Evolutionary conservation across 2,113 vertebrate genomes (phyloP).

Genomic region (Chlamydotis undulata): DNA sequence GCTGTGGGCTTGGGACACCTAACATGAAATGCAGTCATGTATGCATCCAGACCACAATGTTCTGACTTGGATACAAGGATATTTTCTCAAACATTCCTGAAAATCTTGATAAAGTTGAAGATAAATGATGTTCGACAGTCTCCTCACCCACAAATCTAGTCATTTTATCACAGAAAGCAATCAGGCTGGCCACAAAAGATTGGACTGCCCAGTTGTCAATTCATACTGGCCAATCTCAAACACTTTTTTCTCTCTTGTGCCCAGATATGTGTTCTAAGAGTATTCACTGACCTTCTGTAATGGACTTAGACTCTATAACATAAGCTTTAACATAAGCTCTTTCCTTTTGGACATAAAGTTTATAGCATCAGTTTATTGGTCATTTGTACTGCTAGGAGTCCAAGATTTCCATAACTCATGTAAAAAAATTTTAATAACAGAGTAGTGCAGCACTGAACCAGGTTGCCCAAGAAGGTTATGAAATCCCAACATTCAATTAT

Average conservation of each 20-base stretch:
- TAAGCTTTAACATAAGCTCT: not conserved
- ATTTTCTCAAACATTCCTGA: not conserved
- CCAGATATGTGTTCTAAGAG: not conserved
- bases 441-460: not conserved
- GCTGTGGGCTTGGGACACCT: not conserved
- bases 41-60: not conserved
- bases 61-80: not conserved
- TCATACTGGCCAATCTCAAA: not conserved
- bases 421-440: not conserved
- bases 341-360: not conserved
- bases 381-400: not conserved
- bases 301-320: not conserved
- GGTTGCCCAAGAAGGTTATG: not conserved
- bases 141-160: not conserved
- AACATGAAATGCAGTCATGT: not conserved
- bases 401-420: not conserved
- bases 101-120: not conserved
- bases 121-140: not conserved
- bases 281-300: not conserved
- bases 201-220: not conserved
- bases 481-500: not conserved
- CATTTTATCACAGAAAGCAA: not conserved
- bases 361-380: not conserved
- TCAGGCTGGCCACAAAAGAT: accelerated
- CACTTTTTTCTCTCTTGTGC: not conserved